These are phyloP conservation scores for Gnatocerus cornutus DNA, from an alignment of 2,888 invertebrate species.

Conservation along the genomic window DNA sequence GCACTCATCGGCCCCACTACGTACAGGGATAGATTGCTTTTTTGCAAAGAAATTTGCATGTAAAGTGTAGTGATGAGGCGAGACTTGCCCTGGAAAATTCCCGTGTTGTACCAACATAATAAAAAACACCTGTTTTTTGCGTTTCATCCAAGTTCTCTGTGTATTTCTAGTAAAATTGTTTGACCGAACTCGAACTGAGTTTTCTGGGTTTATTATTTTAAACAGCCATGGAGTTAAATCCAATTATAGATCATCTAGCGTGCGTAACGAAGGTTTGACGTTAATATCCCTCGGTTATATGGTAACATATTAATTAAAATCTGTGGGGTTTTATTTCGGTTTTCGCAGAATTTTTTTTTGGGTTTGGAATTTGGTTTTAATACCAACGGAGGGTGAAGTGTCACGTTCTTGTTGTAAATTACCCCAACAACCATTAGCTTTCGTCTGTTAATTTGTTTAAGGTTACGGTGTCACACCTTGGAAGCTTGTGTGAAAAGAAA, in stretches of 20 bases:
- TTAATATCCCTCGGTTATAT: constrained; percentile 5
- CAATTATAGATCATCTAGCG: constrained; percentile 30
- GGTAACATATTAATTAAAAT: constrained; percentile 19
- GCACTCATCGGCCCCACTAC: background rate
- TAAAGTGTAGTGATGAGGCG: constrained; percentile 18
- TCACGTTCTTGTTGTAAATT: constrained; percentile 40
- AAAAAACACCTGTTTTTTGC: constrained; percentile 23
- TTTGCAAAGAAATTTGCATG: constrained; percentile 17
- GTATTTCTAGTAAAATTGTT: constrained; percentile 13
- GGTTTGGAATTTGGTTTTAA: constrained; percentile 37
- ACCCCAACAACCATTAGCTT: constrained; percentile 39
- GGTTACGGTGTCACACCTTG: constrained; percentile 17
- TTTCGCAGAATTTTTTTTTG: background rate
- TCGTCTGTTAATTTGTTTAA: constrained; percentile 33
- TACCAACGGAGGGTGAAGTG: constrained; percentile 20
- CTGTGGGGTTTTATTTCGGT: background rate
- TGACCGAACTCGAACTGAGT: constrained; percentile 11
- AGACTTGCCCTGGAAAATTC: constrained; percentile 3
- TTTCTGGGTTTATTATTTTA: constrained; percentile 24
- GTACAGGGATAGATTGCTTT: constrained; percentile 4
- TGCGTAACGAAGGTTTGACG: constrained; percentile 22
- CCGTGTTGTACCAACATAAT: constrained; percentile 6
- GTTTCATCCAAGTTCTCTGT: background rate
- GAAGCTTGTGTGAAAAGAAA: constrained; percentile 23
- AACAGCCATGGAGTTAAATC: constrained; percentile 26